Base-by-base conservation (phyloP, 2,113 vertebrate species). In the Asarcornis scutulata region DNA sequence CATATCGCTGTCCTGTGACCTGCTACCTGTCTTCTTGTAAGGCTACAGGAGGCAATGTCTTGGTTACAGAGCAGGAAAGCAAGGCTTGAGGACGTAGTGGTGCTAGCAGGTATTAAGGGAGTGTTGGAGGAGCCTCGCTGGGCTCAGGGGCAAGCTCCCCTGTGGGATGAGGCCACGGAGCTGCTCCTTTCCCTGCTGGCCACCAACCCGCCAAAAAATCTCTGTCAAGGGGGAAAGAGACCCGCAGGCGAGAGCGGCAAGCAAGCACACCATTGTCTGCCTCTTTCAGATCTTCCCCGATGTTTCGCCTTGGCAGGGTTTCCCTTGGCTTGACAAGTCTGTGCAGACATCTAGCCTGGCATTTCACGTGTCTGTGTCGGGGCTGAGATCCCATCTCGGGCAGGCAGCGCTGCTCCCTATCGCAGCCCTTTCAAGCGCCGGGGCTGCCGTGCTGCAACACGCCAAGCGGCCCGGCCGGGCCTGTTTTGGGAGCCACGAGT, bases 301-400 rank as follows among this genome's bases (percentile, higher is more conserved):
- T 18, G 82, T 73, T 86, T 80, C 34, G 2, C 83, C 8, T 52
- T 96, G 96, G 92, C 95, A 96, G 15, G 0, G 44, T 12, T 93
- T 73, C 90, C 82, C 86, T 94, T 86, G 80, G 93, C 88, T 93
- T 68, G 87, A 97, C 96, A 96, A 94, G 94, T 93, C 95, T 86
- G 91, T 95, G 93, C 96, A 96, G 94, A 95, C 91, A 93, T 63
- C 77, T 12, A 81, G 91, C 79, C 86, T 96, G 95, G 96, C 96
- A 96, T 95, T 93, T 77, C 78, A 56, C 83, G 73, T 2, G 53
- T 90, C 95, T 96, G 5, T 86, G 94, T 97, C 16, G 26, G 93
- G 93, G 79, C 94, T 93, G 96, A 95, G 94, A 96, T 97, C 89
- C 86, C 93, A 96, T 93, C 93, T 64, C 50, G 91, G 88, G 26